Evolutionary conservation across 1,140 invertebrate genomes (phyloP).

Genomic region (Neodiprion pinetum): DNA sequence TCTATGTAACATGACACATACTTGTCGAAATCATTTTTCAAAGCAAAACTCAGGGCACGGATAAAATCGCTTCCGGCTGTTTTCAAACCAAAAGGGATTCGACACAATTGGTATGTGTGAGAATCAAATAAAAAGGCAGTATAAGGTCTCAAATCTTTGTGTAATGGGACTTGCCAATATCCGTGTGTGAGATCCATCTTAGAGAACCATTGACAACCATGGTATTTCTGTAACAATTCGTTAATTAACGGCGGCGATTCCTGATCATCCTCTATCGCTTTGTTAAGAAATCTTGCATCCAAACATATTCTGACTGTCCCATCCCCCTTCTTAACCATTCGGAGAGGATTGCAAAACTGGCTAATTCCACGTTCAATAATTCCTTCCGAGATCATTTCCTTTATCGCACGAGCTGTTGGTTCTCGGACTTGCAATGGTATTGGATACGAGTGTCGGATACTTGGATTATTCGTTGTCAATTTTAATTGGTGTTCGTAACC

Average conservation of each 20-base stretch:
- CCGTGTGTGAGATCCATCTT: too few species aligned
- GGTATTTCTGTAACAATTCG: background rate
- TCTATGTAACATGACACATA: conserved; percentile 9
- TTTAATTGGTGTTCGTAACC: conserved; percentile 15
- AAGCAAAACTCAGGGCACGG: background rate
- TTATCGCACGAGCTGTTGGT: background rate
- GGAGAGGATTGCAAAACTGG: conserved; percentile 9
- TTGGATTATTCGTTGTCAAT: conserved; percentile 12
- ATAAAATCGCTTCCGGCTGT: too few species aligned
- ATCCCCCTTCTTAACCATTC: conserved; percentile 26
- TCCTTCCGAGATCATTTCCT: too few species aligned
- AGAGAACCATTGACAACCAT: too few species aligned
- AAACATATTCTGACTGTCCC: conserved; percentile 29
- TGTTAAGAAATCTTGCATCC: conserved; percentile 34
- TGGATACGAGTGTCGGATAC: conserved; percentile 14
- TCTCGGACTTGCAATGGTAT: background rate
- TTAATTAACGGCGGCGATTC: conserved; percentile 23
- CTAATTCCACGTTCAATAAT: too few species aligned
- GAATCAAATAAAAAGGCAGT: too few species aligned
- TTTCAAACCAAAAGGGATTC: background rate
- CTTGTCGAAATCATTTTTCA: background rate
- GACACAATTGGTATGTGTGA: too few species aligned
- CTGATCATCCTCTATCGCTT: conserved; percentile 30
- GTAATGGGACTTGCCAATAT: too few species aligned
- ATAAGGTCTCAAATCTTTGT: too few species aligned